Conservation (phyloP, 2,888 invertebrate species). For the Hydrotaea diabolus region DNA sequence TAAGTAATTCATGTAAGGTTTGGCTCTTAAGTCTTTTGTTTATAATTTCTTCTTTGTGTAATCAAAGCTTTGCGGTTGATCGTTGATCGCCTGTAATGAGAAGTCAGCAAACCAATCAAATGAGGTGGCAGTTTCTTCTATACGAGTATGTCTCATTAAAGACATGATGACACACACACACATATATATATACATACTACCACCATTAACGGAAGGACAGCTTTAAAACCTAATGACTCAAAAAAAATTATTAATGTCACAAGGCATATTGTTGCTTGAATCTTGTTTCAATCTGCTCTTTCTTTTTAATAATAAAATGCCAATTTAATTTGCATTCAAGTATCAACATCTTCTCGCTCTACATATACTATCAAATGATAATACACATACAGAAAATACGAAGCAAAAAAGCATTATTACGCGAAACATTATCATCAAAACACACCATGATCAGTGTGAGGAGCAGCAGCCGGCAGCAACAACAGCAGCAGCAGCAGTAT, state of each 20-base stretch:
- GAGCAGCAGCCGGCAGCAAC: background rate
- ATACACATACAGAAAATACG: background rate
- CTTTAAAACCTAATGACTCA: background rate
- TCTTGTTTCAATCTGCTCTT: background rate
- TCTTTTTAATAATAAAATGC: slow-evolving; percentile 29
- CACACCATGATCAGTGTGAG: background rate
- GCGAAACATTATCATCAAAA: background rate
- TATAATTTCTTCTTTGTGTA: slow-evolving; percentile 52
- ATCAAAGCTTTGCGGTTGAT: slow-evolving; percentile 31
- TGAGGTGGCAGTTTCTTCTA: slow-evolving; percentile 20
- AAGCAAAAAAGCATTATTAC: slow-evolving; percentile 41
- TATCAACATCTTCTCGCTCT: slow-evolving; percentile 25
- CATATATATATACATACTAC: background rate
- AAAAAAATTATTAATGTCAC: background rate
- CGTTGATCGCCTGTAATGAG: slow-evolving; percentile 9
- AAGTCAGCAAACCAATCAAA: slow-evolving; percentile 22
- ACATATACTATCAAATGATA: slow-evolving; percentile 7
- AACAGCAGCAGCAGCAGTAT: slow-evolving; percentile 19
- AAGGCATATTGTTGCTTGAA: background rate
- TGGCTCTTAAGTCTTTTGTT: slow-evolving; percentile 61
- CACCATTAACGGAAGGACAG: background rate
- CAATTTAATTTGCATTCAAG: slow-evolving; percentile 44
- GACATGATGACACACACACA: background rate
- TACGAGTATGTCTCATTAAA: background rate
- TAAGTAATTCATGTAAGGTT: slow-evolving; percentile 60